These are phyloP conservation scores for Herpetotheres cachinnans DNA, from an alignment of 2,113 vertebrate species.

Conservation along the genomic window DNA sequence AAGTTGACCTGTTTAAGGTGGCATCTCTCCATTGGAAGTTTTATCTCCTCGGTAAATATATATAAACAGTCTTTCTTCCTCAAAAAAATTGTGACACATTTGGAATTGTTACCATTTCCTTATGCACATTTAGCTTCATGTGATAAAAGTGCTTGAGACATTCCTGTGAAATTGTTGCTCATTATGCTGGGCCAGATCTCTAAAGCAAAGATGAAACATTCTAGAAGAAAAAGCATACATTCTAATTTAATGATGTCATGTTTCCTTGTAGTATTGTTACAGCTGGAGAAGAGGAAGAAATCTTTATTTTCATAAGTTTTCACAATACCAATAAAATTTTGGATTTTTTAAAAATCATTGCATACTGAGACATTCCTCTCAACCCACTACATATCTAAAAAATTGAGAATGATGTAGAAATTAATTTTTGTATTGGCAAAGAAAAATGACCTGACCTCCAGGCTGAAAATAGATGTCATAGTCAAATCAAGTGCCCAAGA, in stretches of 20 bases:
- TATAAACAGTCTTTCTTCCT: not conserved
- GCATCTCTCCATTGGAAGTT: not conserved
- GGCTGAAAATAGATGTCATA: not conserved
- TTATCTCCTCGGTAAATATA: not conserved
- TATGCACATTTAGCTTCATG: not conserved
- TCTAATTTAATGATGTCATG: not conserved
- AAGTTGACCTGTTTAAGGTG: not conserved
- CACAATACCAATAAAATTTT: not conserved
- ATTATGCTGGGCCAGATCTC: not conserved
- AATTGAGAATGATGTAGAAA: fast-evolving
- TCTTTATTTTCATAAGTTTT: not conserved
- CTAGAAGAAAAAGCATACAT: not conserved
- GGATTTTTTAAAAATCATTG: not conserved
- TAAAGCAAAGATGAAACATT: not conserved
- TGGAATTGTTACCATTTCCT: not conserved
- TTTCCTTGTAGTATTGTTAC: not conserved
- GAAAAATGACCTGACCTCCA: not conserved
- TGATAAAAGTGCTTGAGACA: not conserved
- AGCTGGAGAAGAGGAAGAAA: not conserved
- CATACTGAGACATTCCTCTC: not conserved
- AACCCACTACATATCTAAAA: not conserved
- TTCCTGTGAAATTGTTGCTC: not conserved
- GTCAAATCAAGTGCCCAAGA: not conserved
- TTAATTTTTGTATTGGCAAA: not conserved
- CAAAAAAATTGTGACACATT: not conserved